Evolutionary conservation across 2,797 vertebrate genomes (phyloP), one percentile per base, ranked within the genome.

Genomic region (Scarus forsteni): DNA sequence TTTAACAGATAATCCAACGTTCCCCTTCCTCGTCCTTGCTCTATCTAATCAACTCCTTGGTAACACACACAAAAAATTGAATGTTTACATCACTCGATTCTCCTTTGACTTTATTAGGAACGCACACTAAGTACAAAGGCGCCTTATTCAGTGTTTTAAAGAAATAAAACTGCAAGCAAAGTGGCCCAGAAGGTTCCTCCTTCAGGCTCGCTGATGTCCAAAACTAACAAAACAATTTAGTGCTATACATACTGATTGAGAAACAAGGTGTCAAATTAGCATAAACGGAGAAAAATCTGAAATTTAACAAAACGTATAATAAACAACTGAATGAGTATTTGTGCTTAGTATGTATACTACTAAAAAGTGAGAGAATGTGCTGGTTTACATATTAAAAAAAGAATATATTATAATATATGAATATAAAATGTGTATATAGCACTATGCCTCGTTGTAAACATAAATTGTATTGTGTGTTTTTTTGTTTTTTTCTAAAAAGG

Each of bases 31-130:
- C 8, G 34, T 70, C 64, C 34, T 77, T 60, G 71, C 83, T 81
- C 74, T 87, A 83, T 88, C 90, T 90, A 87, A 89, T 89, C 84
- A 80, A 80, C 86, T 90, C 85, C 85, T 89, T 78, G 80, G 84
- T 88, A 90, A 92, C 91, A 93, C 90, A 90, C 90, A 91, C 88
- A 89, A 88, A 88, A 85, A 93, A 90, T 84, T 91, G 92, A 95
- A 95, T 95, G 95, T 95, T 95, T 95, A 95, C 95, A 95, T 94
- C 93, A 92, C 90, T 92, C 72, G 83, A 91, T 92, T 93, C 92
- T 93, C 91, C 85, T 92, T 85, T 92, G 86, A 93, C 88, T 94
- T 94, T 90, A 89, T 88, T 91, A 90, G 88, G 91, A 94, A 88
- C 85, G 81, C 93, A 94, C 92, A 93, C 93, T 92, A 90, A 93